These are phyloP conservation scores for Chelon auratus DNA, from an alignment of 2,797 vertebrate genomes.

Conservation along the genomic window DNA sequence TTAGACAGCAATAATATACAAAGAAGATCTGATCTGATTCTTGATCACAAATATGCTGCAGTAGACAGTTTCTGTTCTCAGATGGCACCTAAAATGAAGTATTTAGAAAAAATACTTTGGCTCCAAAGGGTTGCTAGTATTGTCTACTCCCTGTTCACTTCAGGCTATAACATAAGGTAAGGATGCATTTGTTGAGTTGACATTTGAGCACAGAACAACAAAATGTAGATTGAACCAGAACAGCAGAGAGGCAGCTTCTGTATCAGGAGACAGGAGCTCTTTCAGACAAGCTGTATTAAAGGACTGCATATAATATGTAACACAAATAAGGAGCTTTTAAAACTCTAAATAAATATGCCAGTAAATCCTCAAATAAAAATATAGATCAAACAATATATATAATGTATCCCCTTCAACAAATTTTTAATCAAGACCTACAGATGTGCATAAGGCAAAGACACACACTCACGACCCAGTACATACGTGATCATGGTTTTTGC, in stretches of 20 bases:
- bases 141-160: neutral
- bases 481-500: constrained; percentile 96
- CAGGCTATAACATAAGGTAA: neutral
- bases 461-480: constrained; percentile 68
- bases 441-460: neutral
- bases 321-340: no score
- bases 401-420: neutral
- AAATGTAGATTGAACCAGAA: no score
- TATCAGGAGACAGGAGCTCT: no score
- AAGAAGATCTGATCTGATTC: neutral
- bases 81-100: neutral
- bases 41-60: neutral
- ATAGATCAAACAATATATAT: neutral
- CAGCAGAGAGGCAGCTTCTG: no score
- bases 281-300: no score
- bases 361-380: neutral
- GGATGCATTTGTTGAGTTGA: neutral
- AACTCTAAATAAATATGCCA: neutral
- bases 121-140: neutral
- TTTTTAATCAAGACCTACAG: neutral
- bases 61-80: neutral
- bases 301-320: no score
- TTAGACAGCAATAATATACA: neutral
- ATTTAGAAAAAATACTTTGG: neutral
- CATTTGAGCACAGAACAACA: neutral